Percentiles rank a stretch among this genome's conserved stretches.
phyloP scores from a whole-genome alignment of 1,140 invertebrate genomes.

The Philotrypesis tridentata region DNA sequence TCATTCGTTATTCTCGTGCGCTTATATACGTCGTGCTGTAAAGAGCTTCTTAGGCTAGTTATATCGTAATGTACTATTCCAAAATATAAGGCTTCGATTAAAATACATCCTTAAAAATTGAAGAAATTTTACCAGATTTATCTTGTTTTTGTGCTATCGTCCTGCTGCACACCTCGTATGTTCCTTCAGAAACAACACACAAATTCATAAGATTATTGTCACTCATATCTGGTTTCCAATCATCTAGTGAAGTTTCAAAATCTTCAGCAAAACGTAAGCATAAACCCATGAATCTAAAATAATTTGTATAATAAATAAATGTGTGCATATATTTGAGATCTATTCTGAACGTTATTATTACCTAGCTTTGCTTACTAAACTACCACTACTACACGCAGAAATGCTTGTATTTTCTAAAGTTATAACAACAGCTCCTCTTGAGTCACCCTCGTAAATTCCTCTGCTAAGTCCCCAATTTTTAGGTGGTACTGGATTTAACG shows the following conservation, averaged over 20 bases:
- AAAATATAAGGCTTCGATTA: too few relatives aligned
- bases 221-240: constrained; percentile 95
- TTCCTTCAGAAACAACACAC: constrained; percentile 97
- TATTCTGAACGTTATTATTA: background rate
- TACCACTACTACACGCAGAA: constrained; percentile 86
- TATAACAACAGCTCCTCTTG: constrained; percentile 92
- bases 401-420: constrained; percentile 96
- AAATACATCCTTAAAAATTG: too few relatives aligned
- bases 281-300: constrained; percentile 90
- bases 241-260: constrained; percentile 95
- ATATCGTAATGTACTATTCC: too few relatives aligned
- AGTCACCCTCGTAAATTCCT: constrained; percentile 84
- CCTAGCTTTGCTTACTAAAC: constrained; percentile 83
- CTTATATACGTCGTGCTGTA: too few relatives aligned
- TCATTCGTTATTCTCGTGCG: too few relatives aligned
- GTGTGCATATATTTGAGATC: background rate
- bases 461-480: constrained; percentile 79
- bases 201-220: constrained; percentile 93
- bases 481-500: constrained; percentile 86
- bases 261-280: constrained; percentile 96
- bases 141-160: constrained; percentile 87
- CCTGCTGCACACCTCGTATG: constrained; percentile 96
- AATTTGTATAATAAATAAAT: constrained; percentile 67
- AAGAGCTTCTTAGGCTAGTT: too few relatives aligned
- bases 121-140: constrained; percentile 73